phyloP scores from a whole-genome alignment of 2,797 vertebrate species.

The Schizopygopsis pylzovi region DNA sequence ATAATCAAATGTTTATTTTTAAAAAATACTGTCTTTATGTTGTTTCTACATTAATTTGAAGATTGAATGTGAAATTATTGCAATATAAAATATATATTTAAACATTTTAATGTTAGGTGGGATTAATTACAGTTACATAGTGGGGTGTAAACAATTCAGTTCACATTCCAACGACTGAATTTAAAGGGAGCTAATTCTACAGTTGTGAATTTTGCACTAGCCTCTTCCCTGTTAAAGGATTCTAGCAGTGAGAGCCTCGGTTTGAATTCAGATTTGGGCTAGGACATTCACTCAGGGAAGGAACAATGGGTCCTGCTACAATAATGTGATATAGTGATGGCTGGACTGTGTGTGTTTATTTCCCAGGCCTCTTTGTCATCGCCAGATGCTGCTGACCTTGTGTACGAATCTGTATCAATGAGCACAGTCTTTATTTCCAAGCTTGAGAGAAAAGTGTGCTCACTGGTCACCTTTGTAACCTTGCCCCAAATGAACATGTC shows the following conservation, averaged over 20 bases:
- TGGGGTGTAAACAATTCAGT: background rate
- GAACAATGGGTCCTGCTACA: conserved; percentile 32
- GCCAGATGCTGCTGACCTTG: conserved; percentile 70
- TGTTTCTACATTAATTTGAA: background rate
- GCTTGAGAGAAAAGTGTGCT: conserved; percentile 44
- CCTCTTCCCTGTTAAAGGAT: background rate
- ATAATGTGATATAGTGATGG: conserved; percentile 7
- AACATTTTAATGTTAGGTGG: background rate
- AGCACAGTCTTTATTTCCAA: conserved; percentile 57
- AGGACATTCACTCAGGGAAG: background rate
- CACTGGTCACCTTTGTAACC: conserved; percentile 39
- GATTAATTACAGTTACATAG: background rate
- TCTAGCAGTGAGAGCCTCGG: background rate
- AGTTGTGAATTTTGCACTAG: background rate
- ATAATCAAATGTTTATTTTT: no score
- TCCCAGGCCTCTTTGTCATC: conserved; percentile 68
- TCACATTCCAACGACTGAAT: background rate
- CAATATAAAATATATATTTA: background rate
- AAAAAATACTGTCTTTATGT: no score
- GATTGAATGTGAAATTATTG: background rate
- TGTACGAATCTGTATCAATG: conserved; percentile 49
- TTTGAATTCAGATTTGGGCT: conserved; percentile 13
- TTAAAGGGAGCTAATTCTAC: background rate
- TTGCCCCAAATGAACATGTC: conserved; percentile 49
- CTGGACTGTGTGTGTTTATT: conserved; percentile 42